These are phyloP conservation scores for Agrotis ipsilon DNA, from an alignment of 2,888 invertebrate species.

Conservation along the genomic window DNA sequence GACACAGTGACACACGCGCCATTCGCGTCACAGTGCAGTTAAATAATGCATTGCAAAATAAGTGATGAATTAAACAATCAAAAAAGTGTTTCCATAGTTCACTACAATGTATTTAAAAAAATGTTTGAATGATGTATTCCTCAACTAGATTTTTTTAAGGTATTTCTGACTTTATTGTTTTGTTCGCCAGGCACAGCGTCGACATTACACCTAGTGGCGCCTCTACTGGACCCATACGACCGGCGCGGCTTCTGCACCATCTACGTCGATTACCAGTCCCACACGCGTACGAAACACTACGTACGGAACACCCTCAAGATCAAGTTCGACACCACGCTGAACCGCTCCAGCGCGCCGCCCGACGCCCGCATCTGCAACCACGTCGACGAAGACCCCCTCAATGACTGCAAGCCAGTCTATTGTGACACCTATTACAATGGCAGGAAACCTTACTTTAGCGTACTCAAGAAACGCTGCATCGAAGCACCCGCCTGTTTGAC, in stretches of 20 bases:
- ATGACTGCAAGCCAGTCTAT: conserved; percentile 81
- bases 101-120: too few relatives aligned
- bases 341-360: conserved; percentile 53
- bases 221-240: conserved; percentile 76
- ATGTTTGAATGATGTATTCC: too few relatives aligned
- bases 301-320: conserved; percentile 77
- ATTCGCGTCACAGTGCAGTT: too few relatives aligned
- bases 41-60: too few relatives aligned
- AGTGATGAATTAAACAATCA: too few relatives aligned
- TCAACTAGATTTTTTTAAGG: too few relatives aligned
- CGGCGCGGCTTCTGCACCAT: conserved; percentile 79
- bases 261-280: conserved; percentile 77
- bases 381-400: conserved; percentile 80
- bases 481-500: conserved; percentile 71
- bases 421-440: conserved; percentile 84
- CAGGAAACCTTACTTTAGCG: conserved; percentile 73
- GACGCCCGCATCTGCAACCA: conserved; percentile 70
- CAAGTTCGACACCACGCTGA: conserved; percentile 78
- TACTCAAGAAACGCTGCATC: conserved; percentile 72
- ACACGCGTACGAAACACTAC: conserved; percentile 64
- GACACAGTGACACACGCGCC: too few relatives aligned
- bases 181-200: conserved; percentile 71
- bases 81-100: too few relatives aligned
- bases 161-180: not conserved
- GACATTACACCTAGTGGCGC: conserved; percentile 77